phyloP scores from a whole-genome alignment of 2,797 vertebrate genomes.

The Megalops cyprinoides region DNA sequence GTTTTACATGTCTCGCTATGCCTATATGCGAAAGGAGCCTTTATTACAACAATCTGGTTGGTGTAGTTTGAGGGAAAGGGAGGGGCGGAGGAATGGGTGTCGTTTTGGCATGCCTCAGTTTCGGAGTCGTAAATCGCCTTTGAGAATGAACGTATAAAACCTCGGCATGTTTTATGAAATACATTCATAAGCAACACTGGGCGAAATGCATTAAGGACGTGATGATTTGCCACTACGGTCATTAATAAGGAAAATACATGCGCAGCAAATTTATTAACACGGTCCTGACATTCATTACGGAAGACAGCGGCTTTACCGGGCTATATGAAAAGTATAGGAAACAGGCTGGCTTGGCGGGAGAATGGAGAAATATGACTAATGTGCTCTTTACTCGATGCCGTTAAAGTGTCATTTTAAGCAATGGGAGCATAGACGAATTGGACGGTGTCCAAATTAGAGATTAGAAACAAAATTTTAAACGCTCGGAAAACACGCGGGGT shows the following conservation, averaged over 20 bases:
- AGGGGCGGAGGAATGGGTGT: neutral
- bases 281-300: constrained; percentile 68
- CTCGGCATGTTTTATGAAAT: constrained; percentile 72
- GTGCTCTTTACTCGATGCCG: constrained; percentile 51
- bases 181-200: constrained; percentile 70
- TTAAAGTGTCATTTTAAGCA: constrained; percentile 65
- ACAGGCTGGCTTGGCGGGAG: constrained; percentile 27
- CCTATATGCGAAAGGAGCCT: neutral
- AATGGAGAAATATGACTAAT: constrained; percentile 49
- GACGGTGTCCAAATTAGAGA: constrained; percentile 68
- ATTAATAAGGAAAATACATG: constrained; percentile 75
- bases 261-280: constrained; percentile 70
- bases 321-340: constrained; percentile 40
- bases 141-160: constrained; percentile 60
- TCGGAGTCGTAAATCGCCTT: constrained; percentile 58
- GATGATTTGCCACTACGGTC: constrained; percentile 68
- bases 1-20: neutral
- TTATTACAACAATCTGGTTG: neutral
- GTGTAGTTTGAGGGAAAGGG: neutral
- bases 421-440: constrained; percentile 64
- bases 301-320: constrained; percentile 50
- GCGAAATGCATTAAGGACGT: constrained; percentile 73
- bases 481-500: neutral
- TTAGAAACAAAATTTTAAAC: constrained; percentile 31
- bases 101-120: neutral